Evolutionary conservation across 2,888 invertebrate genomes (phyloP).

Genomic region (Schizaphis graminum): DNA sequence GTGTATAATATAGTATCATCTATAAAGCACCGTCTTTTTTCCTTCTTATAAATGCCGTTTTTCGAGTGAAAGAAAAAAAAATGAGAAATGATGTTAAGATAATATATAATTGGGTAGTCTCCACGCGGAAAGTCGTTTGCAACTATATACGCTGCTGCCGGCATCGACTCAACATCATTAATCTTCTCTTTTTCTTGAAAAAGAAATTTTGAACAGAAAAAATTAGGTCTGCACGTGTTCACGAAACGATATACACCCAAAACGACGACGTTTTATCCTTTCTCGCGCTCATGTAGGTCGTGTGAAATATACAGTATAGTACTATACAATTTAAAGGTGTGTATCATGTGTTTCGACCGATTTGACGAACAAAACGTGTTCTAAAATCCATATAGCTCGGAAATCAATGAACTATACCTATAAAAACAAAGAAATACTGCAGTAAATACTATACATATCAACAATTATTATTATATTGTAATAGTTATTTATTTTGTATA

Average conservation of each 20-base stretch:
- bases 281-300: conserved; percentile 22
- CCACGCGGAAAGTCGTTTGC: conserved; percentile 21
- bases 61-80: neutral
- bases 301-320: neutral
- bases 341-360: neutral
- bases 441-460: neutral
- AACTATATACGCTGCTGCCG: neutral
- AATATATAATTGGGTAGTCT: conserved; percentile 57
- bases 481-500: neutral
- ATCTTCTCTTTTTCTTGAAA: conserved; percentile 35
- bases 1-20: neutral
- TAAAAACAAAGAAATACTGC: neutral
- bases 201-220: conserved; percentile 50
- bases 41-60: conserved; percentile 15
- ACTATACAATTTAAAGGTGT: neutral
- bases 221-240: conserved; percentile 59
- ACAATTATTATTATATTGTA: neutral
- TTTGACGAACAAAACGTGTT: neutral
- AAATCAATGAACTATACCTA: neutral
- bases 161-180: conserved; percentile 38
- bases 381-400: neutral
- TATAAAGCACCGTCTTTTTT: neutral
- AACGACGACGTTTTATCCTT: neutral
- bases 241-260: neutral
- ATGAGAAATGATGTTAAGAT: conserved; percentile 53